Evolutionary conservation across 2,113 vertebrate species (phyloP).

Genomic region (Aspiorhynchus laticeps): DNA sequence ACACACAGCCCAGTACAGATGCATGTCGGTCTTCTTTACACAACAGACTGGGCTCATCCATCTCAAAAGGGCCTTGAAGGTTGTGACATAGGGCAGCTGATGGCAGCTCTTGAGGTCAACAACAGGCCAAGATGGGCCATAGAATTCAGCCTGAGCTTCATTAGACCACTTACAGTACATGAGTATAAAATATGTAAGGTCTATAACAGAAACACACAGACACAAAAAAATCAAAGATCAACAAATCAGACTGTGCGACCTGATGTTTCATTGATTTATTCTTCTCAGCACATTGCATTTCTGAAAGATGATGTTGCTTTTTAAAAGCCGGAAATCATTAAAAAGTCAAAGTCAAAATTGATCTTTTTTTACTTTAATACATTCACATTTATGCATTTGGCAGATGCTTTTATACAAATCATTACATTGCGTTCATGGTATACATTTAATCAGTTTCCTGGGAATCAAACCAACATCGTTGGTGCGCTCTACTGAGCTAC

Average conservation of each 20-base stretch:
- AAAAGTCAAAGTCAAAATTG: neutral
- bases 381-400: neutral
- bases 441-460: neutral
- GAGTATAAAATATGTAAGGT: neutral
- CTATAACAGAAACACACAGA: neutral
- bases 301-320: neutral
- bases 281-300: neutral
- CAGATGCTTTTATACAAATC: neutral
- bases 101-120: neutral
- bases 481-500: neutral
- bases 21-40: neutral
- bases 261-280: constrained; percentile 7
- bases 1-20: constrained; percentile 10
- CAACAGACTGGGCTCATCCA: neutral
- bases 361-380: neutral
- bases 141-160: neutral
- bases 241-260: neutral
- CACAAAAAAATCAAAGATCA: neutral
- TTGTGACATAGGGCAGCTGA: constrained; percentile 6
- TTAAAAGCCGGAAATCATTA: neutral
- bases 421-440: neutral
- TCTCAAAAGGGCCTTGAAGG: neutral
- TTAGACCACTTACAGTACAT: neutral
- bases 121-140: constrained; percentile 8
- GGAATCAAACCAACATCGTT: neutral